Evolutionary conservation across 2,113 vertebrate genomes (phyloP).

Genomic region (Eulemur macaco): DNA sequence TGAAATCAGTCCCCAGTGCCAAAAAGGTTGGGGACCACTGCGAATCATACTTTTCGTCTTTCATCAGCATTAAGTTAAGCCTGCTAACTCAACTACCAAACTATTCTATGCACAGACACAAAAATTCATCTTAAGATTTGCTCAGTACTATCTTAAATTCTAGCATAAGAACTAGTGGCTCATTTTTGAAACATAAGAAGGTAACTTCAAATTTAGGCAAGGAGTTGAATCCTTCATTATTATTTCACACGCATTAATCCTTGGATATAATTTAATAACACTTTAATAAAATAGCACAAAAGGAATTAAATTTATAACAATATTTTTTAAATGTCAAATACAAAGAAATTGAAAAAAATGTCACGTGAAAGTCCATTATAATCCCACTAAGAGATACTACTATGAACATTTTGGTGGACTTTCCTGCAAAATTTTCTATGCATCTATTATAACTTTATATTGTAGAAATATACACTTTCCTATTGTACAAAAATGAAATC

Average conservation of each 20-base stretch:
- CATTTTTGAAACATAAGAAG: neutral
- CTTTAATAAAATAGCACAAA: neutral
- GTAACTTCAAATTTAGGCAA: neutral
- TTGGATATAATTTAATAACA: neutral
- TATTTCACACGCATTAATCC: neutral
- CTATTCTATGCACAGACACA: neutral
- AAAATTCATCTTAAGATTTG: neutral
- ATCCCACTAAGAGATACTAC: neutral
- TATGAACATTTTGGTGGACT: neutral
- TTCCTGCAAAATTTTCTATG: neutral
- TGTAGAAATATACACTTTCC: neutral
- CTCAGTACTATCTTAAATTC: neutral
- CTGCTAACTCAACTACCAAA: neutral
- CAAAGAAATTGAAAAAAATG: neutral
- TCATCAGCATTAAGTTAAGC: neutral
- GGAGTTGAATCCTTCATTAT: neutral
- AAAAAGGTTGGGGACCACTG: too few species aligned
- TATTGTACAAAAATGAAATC: neutral
- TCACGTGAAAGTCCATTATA: neutral
- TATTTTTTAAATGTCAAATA: slow-evolving; percentile 16
- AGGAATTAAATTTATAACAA: neutral
- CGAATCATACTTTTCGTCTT: neutral
- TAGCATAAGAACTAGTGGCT: neutral
- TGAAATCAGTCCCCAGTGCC: too few species aligned
- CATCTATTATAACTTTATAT: neutral